Evolutionary conservation across 1,140 invertebrate species (phyloP), one percentile per base, ranked within the genome.

Genomic region (Ceratina australensis): DNA sequence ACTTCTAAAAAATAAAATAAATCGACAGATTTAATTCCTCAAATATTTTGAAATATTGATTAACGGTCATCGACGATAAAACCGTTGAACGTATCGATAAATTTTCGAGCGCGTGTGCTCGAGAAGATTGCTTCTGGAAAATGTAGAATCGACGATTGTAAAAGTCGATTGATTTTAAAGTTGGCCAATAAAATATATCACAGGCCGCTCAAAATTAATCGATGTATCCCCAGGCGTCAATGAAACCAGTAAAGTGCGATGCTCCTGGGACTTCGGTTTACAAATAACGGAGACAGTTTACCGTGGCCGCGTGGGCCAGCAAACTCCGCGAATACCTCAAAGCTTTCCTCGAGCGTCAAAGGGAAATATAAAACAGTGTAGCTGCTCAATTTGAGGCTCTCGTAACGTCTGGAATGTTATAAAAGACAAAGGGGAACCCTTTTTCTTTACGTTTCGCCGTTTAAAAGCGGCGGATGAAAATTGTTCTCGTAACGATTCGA

Each of bases 201-300:
- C 28, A 5, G 5, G 28, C 28, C 28, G 33, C 10, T 42, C 10
- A 15, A 15, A 56, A 15, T n/a, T 56, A 54, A 74, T 74, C 63
- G 54, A n/a, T 18, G 50, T 16, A 33, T 20, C 3, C 1, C 16
- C 16, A n/a, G 20, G 56, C 50, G 26, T 42, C 18, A 16, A 56
- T 12, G 52, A 26, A 20, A 15, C 22, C 56, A 2, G 1, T 66
- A 42, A 66, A 74, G 33, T 22, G 66, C 50, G 15, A 26, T 15
- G 42, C 16, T n/a, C 24, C 10, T n/a, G 65, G 16, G 20, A 60
- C 42, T 33, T 24, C 47, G 42, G 15, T 59, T 68, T 60, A 60
- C 26, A 22, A 76, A 61, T 69, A 69, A 49, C 15, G 26, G 16
- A 61, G n/a, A 61, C 7, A 10, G 26, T 42, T 69, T 52, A 60